phyloP scores from a whole-genome alignment of 2,113 vertebrate species.

The Enhydra lutris region DNA sequence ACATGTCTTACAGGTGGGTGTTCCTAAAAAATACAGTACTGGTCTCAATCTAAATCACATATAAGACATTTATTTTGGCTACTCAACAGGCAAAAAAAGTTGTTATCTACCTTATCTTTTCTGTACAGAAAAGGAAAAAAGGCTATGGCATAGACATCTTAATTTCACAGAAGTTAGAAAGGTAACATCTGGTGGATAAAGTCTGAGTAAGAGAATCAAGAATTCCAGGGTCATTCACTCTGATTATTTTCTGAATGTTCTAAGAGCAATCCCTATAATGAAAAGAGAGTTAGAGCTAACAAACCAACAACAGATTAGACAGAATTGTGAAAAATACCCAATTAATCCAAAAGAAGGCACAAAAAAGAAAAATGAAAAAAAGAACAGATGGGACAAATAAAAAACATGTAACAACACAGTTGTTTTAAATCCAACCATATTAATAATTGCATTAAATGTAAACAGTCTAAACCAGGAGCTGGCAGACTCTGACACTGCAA shows the following conservation, averaged over 20 bases:
- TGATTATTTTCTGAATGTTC: background rate
- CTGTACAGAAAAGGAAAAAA: background rate
- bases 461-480: background rate
- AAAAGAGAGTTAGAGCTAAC: background rate
- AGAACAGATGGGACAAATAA: background rate
- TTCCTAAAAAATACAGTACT: conserved; percentile 45
- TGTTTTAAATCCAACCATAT: background rate
- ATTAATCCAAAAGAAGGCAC: background rate
- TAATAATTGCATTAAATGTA: background rate
- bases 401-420: background rate
- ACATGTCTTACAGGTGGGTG: background rate
- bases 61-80: background rate
- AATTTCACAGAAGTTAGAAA: background rate
- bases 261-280: background rate
- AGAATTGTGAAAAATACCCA: background rate
- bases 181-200: background rate
- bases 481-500: background rate
- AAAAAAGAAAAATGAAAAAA: background rate
- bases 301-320: background rate
- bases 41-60: background rate
- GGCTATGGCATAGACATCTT: background rate
- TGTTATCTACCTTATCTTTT: background rate
- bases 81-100: background rate
- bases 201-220: background rate
- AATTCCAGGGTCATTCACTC: background rate